Evolutionary conservation across 2,888 invertebrate species (phyloP), one percentile per base, ranked within the genome.

Genomic region (Athripsodes cinereus): DNA sequence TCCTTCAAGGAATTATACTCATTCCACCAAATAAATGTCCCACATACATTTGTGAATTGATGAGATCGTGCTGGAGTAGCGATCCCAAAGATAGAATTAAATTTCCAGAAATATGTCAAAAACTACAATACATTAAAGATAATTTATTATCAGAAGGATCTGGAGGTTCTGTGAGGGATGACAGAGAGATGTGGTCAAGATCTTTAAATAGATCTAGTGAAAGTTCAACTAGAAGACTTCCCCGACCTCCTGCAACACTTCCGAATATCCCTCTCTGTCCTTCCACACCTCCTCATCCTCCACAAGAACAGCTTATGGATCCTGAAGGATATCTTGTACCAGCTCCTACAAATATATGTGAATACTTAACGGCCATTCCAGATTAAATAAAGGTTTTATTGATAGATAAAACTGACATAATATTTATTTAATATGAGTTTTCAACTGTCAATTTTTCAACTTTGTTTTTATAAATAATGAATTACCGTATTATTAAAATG

Each of bases 1-100:
- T 93, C 62, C 78, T 90, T 18, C 87, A 87, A 67, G 90, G 90
- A 2, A 88, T 89, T 60, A 83, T 90, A 69, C 74, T 93, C 52
- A 86, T 87, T 31, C 87, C 90, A 1, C 91, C 92, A 0, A 87
- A 88, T 62, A 87, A 87, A 66, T 89, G 88, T 67, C 90, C 90
- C 0, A 73, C 82, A 0, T 78, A 85, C 54, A 83, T 90, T 5
- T 84, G 85, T 66, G 85, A 87, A 59, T 72, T 91, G 63, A 91
- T 92, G 90, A 81, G 81, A 8, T 82, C 83, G 13, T 91, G 91
- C 66, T 92, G 91, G 91, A 84, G 87, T 67, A 82, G 85, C 0
- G 91, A 92, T 66, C 88, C 92, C 0, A 81, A 84, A 55, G 88
- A 92, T 65, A 79, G 93, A 53, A 81, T 87, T 49, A 82, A 79